Percentiles rank a stretch among this genome's conserved stretches.
Evolutionary conservation across 2,888 invertebrate genomes (phyloP).

Genomic region (Diogma glabrata): DNA sequence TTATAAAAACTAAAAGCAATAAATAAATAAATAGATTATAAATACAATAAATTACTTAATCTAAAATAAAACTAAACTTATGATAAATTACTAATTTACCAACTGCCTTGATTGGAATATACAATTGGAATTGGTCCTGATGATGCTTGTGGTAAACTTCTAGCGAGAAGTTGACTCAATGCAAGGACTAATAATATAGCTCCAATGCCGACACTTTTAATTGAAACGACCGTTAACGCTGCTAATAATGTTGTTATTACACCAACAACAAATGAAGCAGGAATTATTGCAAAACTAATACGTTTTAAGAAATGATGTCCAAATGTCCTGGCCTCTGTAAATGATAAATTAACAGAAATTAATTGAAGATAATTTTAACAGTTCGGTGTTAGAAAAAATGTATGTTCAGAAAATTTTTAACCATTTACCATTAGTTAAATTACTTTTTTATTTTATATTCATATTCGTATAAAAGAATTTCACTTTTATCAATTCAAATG

Average conservation of each 20-base stretch:
- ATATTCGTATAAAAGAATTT: neutral
- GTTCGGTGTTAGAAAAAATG: neutral
- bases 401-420: neutral
- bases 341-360: conserved; percentile 20
- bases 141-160: conserved; percentile 32
- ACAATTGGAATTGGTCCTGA: conserved; percentile 36
- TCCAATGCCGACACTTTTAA: conserved; percentile 62
- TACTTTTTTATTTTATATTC: neutral
- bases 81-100: conserved; percentile 22
- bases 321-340: conserved; percentile 51
- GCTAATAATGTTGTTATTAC: conserved; percentile 60
- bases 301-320: conserved; percentile 60
- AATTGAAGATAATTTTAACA: too few species aligned
- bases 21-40: conserved; percentile 7
- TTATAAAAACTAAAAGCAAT: conserved; percentile 2
- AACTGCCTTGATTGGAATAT: conserved; percentile 30
- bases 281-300: conserved; percentile 56
- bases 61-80: conserved; percentile 2
- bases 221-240: conserved; percentile 57
- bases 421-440: neutral
- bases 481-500: neutral
- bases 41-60: neutral
- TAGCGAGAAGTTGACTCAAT: conserved; percentile 42
- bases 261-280: conserved; percentile 64
- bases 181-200: conserved; percentile 46